A percentile compares a stretch with the other conserved stretches of the same genome.
Evolutionary conservation across 2,113 vertebrate genomes (phyloP).

Genomic region (Lethenteron reissneri): DNA sequence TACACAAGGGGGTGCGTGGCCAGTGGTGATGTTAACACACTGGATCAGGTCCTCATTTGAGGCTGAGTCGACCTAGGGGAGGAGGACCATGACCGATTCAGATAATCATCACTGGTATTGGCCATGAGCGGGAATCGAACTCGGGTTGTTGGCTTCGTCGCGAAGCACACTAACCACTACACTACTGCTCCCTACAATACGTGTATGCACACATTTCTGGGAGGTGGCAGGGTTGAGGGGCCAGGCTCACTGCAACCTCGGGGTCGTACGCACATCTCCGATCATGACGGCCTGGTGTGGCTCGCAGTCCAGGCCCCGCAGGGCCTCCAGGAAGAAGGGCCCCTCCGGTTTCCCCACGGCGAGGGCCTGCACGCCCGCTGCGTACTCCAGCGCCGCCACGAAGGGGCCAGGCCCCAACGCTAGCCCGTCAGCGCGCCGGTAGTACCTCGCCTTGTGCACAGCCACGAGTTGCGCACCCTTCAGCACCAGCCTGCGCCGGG

Average conservation of each 20-base stretch:
- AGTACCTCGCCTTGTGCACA: slow-evolving; percentile 84
- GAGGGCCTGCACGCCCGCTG: slow-evolving; percentile 37
- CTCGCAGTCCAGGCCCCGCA: slow-evolving; percentile 26
- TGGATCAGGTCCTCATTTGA: neutral
- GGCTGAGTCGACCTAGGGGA: neutral
- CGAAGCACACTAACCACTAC: neutral
- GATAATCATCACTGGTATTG: neutral
- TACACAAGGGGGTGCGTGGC: neutral
- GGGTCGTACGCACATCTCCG: slow-evolving; percentile 45
- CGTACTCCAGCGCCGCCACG: slow-evolving; percentile 56
- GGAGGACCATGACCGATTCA: neutral
- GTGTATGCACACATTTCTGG: fast-evolving
- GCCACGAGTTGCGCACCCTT: slow-evolving; percentile 74
- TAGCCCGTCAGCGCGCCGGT: slow-evolving; percentile 58
- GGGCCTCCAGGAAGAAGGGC: slow-evolving; percentile 63
- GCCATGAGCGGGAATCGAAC: neutral
- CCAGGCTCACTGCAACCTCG: neutral
- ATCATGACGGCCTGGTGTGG: slow-evolving; percentile 65
- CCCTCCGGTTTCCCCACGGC: slow-evolving; percentile 79
- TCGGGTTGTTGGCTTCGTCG: neutral
- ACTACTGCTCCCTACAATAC: neutral
- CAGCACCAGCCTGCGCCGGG: slow-evolving; percentile 36
- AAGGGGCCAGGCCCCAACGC: slow-evolving; percentile 79
- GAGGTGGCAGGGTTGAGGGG: fast-evolving
- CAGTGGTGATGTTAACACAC: neutral